A percentile compares a stretch with the other conserved stretches of the same genome.
These are phyloP conservation scores for Pantherophis alleghaniensis DNA, from an alignment of 2,797 vertebrate genomes.

Conservation along the genomic window DNA sequence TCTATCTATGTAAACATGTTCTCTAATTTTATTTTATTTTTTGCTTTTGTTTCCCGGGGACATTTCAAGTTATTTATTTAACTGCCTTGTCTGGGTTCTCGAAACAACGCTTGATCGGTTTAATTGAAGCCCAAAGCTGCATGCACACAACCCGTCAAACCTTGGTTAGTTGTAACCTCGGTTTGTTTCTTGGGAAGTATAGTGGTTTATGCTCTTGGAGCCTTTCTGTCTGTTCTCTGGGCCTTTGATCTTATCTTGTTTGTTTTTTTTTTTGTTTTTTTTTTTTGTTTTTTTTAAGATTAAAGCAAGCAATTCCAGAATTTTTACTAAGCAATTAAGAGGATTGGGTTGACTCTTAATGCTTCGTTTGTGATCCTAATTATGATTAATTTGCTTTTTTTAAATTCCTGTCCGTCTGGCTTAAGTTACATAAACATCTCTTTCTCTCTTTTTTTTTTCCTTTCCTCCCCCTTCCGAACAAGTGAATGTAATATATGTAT, in stretches of 20 bases:
- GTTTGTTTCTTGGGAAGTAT: neutral
- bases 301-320: slow-evolving; percentile 64
- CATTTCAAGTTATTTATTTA: neutral
- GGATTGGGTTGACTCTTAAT: slow-evolving; percentile 59
- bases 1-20: neutral
- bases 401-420: slow-evolving; percentile 63
- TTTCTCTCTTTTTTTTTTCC: slow-evolving; percentile 53
- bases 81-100: neutral
- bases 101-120: neutral
- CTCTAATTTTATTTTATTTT: neutral
- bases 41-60: neutral
- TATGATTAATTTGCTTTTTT: slow-evolving; percentile 67
- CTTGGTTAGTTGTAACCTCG: neutral
- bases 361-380: slow-evolving; percentile 57
- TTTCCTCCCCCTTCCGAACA: slow-evolving; percentile 11
- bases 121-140: neutral
- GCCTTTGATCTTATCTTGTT: slow-evolving; percentile 49
- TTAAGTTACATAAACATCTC: slow-evolving; percentile 48
- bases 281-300: slow-evolving; percentile 29
- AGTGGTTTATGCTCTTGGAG: neutral
- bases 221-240: slow-evolving; percentile 29
- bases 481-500: slow-evolving; percentile 46
- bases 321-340: slow-evolving; percentile 55
- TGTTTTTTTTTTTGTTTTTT: neutral
- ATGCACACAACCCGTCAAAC: neutral